Base-by-base conservation (phyloP, 2,888 invertebrate genomes). In the Xylocampa areola region DNA sequence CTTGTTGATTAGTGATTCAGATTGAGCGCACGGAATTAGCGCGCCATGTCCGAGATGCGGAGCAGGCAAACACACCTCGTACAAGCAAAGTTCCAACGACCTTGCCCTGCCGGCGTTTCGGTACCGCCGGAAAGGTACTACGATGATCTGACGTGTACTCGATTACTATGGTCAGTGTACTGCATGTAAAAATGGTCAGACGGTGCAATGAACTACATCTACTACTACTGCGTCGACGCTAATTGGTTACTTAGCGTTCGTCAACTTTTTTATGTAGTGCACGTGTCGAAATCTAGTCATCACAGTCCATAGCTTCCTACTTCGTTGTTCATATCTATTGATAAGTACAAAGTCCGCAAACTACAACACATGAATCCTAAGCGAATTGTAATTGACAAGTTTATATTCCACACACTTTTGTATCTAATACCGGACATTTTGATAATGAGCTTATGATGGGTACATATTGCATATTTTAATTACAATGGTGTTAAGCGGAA, bases 21-120 rank as follows among this genome's bases (percentile, higher is more conserved):
- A 66, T 76, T 84, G 84, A 75, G 88, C 86, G 91, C 79, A 75
- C 93, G 92, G 92, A 93, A 92, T 93, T 89, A 92, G 91, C 87
- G 80, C 87, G 80, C 68, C 49, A 63, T 72, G 86, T 89, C 87
- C 88, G 89, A 91, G 88, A 84, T 81, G 81, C 77, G 82, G 85
- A 79, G 83, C 78, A 81, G 66, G 71, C 70, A 73, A 69, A 73
- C 48, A 51, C 69, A 50, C 52, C 36, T 39, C 55, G 49, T 40
- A 62, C 65, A 61, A 65, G 65, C 65, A 63, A 67, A 65, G 62
- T 60, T 55, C 50, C 30, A 41, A 32, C 39, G 66, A 51, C 74
- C 68, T 76, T 71, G 72, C 55, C 51, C 65, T 61, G 58, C 61
- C 55, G 43, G 41, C 52, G 55, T 45, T 63, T 64, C 40, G 66